Base-by-base conservation (phyloP, 2,797 vertebrate species). In the Anguilla obscura region DNA sequence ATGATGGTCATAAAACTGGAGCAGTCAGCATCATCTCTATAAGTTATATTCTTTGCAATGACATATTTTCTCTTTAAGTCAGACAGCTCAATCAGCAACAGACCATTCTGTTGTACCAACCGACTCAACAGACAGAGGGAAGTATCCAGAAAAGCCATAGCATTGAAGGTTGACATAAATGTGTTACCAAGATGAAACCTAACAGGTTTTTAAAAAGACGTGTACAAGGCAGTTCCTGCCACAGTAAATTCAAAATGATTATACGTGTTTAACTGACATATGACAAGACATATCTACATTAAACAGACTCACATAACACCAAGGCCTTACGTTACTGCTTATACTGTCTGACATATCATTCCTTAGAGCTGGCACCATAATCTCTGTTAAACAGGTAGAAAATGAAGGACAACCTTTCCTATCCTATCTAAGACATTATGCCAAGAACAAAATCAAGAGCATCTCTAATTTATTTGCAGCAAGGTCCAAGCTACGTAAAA, bases 71-170 rank as follows among this genome's bases (percentile, higher is more conserved):
- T 86, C 71, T 86, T 63, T 36, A 30, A 86, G 76, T 83, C 76
- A 86, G 85, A 86, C 56, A 88, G 79, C 50, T 86, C 85, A 66
- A 88, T 80, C 40, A 86, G 45, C 85, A 86, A 83, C 52, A 40
- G 58, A 69, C 76, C 76, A 45, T 83, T 88, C 66, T 86, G 33
- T 76, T 45, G 74, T 69, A 40, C 36, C 79, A 54, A 85, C 50
- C 66, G 74, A 74, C 85, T 86, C 71, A 69, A 69, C 63, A 60
- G 45, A 86, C 84, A 86, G 58, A 88, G 66, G 82, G 24, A 79
- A 24, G 84, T 45, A 58, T 74, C 74, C 40, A 58, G 48, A 85
- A 79, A 40, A 85, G 69, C 83, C 52, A 8, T 79, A 84, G 79
- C 85, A 63, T 60, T 85, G 71, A 69, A 88, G 85, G 80, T 80